A percentile compares a stretch with the other conserved stretches of the same genome.
Conservation (phyloP, 2,113 vertebrate genomes). For the Connochaetes taurinus region DNA sequence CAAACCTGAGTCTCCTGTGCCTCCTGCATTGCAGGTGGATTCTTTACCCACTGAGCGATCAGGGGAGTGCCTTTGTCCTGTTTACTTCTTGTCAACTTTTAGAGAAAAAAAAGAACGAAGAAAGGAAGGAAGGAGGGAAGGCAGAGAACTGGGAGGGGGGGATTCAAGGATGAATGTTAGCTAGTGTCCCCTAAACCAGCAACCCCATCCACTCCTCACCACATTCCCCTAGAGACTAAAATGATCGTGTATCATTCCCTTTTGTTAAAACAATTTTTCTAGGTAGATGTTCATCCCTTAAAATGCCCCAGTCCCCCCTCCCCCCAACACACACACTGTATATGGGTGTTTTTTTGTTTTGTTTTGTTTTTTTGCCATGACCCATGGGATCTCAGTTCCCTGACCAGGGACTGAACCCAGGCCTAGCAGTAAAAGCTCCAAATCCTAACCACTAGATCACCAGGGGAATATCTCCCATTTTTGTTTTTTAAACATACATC, state of each 20-base stretch:
- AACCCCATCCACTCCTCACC: not conserved
- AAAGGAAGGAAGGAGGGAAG: not conserved
- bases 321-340: accelerated
- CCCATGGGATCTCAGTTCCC: not conserved
- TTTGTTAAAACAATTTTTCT: not conserved
- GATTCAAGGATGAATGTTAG: not conserved
- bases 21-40: not conserved
- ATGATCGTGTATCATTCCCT: not conserved
- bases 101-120: not conserved
- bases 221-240: not conserved
- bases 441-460: not conserved
- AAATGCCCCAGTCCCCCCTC: not conserved
- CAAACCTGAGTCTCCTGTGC: not conserved
- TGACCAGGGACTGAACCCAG: not conserved
- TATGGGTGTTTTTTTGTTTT: accelerated
- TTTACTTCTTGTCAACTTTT: not conserved
- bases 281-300: not conserved
- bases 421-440: not conserved
- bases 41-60: not conserved
- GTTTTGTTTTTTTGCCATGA: not conserved
- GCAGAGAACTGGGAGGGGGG: no score
- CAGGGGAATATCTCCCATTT: not conserved
- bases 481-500: not conserved
- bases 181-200: not conserved
- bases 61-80: not conserved